Conservation (phyloP, 2,797 vertebrate species). For the Propithecus deckenii region DNA sequence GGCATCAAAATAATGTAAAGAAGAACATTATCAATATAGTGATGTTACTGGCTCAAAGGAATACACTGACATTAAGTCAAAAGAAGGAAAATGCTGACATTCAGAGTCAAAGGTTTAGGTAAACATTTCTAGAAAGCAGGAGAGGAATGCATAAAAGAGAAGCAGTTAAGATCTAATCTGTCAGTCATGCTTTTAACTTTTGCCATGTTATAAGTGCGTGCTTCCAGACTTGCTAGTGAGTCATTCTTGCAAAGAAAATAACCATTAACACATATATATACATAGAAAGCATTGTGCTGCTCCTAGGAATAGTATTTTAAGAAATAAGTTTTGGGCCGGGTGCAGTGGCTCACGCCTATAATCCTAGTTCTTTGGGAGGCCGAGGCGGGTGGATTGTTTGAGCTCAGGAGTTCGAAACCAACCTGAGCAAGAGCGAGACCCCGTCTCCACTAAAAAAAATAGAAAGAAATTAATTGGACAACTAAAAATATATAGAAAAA, state of each 20-base stretch:
- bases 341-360: too few species aligned
- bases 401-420: too few species aligned
- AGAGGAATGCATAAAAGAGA: background rate
- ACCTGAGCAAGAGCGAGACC: too few species aligned
- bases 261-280: background rate
- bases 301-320: background rate
- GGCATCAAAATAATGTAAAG: background rate
- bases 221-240: background rate
- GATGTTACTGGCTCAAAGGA: background rate
- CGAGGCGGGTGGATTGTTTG: too few species aligned
- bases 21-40: background rate
- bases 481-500: too few species aligned
- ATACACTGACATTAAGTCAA: background rate
- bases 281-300: background rate
- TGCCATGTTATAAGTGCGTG: background rate
- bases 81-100: background rate
- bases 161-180: background rate
- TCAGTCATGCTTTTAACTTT: background rate
- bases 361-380: too few species aligned
- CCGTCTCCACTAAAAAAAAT: too few species aligned
- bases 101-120: background rate
- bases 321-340: background rate
- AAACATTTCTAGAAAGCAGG: background rate
- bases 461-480: too few species aligned
- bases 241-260: slow-evolving; percentile 13